Conservation (phyloP, 2,888 invertebrate species). For the Linnaemya vulpina region DNA sequence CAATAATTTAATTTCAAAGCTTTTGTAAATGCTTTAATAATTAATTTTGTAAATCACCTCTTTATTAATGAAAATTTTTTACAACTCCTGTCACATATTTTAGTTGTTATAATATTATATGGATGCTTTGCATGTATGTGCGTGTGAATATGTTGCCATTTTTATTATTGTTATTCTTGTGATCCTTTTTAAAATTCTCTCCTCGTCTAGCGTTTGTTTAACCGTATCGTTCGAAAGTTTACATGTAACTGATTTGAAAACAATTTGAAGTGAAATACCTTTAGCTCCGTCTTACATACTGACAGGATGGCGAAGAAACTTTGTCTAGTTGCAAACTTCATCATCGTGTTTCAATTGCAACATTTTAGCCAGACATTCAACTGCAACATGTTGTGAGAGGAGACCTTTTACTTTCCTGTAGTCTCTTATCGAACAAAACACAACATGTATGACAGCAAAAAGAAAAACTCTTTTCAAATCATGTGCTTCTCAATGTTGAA, state of each 20-base stretch:
- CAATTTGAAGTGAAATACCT: constrained; percentile 59
- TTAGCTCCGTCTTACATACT: constrained; percentile 44
- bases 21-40: no score
- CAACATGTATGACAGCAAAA: constrained; percentile 47
- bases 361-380: constrained; percentile 13
- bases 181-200: constrained; percentile 8
- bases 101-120: no score
- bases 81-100: no score
- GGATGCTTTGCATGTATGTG: neutral
- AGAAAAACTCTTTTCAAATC: neutral
- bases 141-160: neutral
- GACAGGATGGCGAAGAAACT: constrained; percentile 39
- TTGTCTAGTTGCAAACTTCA: constrained; percentile 54
- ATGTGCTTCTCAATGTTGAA: constrained; percentile 47
- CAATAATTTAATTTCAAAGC: no score
- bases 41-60: no score
- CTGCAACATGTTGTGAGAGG: constrained; percentile 35
- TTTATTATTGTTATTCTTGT: neutral
- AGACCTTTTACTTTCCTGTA: neutral
- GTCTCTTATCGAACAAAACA: constrained; percentile 62
- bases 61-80: no score
- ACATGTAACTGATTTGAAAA: constrained; percentile 69
- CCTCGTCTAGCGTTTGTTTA: constrained; percentile 17
- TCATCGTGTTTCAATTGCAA: constrained; percentile 37
- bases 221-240: constrained; percentile 65